Percentiles rank a stretch among this genome's conserved stretches.
These are phyloP conservation scores for Rhagonycha lutea DNA, from an alignment of 2,888 invertebrate species.

Conservation along the genomic window DNA sequence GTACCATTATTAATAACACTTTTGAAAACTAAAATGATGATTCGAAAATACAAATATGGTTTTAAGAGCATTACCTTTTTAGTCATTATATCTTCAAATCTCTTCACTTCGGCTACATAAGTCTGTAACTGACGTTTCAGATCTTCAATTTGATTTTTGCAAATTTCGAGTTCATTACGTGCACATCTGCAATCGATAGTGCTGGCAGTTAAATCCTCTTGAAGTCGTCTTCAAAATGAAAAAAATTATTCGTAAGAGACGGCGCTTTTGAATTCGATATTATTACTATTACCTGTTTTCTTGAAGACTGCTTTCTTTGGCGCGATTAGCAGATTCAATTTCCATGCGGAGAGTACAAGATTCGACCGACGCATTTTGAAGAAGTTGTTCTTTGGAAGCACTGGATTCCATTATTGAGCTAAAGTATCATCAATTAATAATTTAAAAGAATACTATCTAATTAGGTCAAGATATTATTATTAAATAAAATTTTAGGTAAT, in stretches of 20 bases:
- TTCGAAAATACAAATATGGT: not conserved
- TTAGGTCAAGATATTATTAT: not conserved
- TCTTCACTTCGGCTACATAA: conserved; percentile 79
- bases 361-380: conserved; percentile 60
- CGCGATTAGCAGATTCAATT: conserved; percentile 59
- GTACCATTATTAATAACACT: too few relatives aligned
- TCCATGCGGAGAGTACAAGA: conserved; percentile 64
- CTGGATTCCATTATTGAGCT: conserved; percentile 47
- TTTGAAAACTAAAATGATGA: not conserved
- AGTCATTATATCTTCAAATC: conserved; percentile 76
- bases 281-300: conserved; percentile 65
- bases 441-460: not conserved
- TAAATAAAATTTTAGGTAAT: not conserved
- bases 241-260: not conserved
- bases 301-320: conserved; percentile 63
- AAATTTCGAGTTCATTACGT: conserved; percentile 70
- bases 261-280: not conserved
- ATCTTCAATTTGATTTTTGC: conserved; percentile 72
- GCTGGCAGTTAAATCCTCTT: conserved; percentile 70
- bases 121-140: conserved; percentile 78
- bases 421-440: conserved; percentile 29
- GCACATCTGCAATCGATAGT: conserved; percentile 65
- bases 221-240: conserved; percentile 62
- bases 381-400: conserved; percentile 58
- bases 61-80: conserved; percentile 59